Evolutionary conservation across 2,888 invertebrate genomes (phyloP).

Genomic region (Orgyia antiqua): DNA sequence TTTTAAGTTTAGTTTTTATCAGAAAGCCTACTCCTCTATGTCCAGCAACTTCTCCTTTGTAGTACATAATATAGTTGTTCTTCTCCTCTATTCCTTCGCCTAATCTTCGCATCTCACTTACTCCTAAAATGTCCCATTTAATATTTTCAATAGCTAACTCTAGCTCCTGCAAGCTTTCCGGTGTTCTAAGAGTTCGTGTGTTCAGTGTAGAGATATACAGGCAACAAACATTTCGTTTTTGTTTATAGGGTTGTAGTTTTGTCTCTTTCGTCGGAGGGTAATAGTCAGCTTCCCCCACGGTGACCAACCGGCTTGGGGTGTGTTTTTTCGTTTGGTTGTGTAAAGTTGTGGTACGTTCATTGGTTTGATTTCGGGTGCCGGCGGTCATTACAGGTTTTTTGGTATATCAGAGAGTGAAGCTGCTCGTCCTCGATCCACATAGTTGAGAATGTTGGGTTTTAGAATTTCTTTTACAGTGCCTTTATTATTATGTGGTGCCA

Average conservation of each 20-base stretch:
- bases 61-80: conserved; percentile 1
- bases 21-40: conserved; percentile 1
- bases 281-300: conserved; percentile 2
- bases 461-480: too few species aligned
- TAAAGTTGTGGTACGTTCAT: too few species aligned
- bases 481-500: too few species aligned
- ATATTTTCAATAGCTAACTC: conserved; percentile 1
- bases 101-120: conserved; percentile 1
- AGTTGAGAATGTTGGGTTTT: too few species aligned
- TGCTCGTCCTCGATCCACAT: too few species aligned
- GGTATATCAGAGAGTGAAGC: too few species aligned
- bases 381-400: too few species aligned
- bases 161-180: background rate
- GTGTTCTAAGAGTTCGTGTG: background rate
- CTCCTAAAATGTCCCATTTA: conserved; percentile 1
- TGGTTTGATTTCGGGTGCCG: too few species aligned
- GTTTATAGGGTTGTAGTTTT: background rate
- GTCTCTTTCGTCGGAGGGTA: background rate
- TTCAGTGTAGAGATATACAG: background rate
- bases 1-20: background rate
- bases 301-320: too few species aligned
- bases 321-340: too few species aligned
- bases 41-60: background rate
- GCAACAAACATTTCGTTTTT: background rate
- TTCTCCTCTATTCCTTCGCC: background rate